Evolutionary conservation across 2,888 invertebrate genomes (phyloP).

Genomic region (Hydrotaea diabolus): DNA sequence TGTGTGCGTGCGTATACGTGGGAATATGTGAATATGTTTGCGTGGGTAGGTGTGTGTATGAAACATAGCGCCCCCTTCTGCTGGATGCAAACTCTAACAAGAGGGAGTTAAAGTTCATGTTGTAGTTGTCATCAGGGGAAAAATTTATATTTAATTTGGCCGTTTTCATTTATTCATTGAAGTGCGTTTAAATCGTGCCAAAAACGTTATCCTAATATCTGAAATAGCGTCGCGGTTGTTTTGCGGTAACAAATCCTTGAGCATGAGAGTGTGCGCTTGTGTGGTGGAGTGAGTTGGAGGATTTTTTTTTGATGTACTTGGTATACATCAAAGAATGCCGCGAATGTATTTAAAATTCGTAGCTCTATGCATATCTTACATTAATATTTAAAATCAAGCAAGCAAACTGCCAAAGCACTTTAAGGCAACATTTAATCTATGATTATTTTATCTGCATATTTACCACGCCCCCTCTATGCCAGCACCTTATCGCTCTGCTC

Average conservation of each 20-base stretch:
- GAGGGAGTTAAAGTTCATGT: constrained; percentile 55
- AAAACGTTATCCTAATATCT: constrained; percentile 17
- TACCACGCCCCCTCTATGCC: neutral
- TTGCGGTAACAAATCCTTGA: neutral
- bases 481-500: too few species aligned
- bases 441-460: neutral
- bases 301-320: too few species aligned
- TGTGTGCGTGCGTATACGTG: neutral
- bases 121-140: constrained; percentile 66
- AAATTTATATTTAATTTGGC: constrained; percentile 68
- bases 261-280: neutral
- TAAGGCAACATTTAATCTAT: neutral
- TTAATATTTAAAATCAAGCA: too few species aligned
- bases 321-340: too few species aligned
- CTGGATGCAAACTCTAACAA: constrained; percentile 14
- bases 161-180: constrained; percentile 68
- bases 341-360: too few species aligned
- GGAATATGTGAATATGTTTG: neutral
- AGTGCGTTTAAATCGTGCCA: constrained; percentile 41
- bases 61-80: neutral
- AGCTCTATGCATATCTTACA: too few species aligned
- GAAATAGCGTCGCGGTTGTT: neutral
- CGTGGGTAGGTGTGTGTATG: neutral
- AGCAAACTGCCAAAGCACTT: neutral
- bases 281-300: neutral